phyloP scores from a whole-genome alignment of 2,113 vertebrate species.

The Calypte anna region DNA sequence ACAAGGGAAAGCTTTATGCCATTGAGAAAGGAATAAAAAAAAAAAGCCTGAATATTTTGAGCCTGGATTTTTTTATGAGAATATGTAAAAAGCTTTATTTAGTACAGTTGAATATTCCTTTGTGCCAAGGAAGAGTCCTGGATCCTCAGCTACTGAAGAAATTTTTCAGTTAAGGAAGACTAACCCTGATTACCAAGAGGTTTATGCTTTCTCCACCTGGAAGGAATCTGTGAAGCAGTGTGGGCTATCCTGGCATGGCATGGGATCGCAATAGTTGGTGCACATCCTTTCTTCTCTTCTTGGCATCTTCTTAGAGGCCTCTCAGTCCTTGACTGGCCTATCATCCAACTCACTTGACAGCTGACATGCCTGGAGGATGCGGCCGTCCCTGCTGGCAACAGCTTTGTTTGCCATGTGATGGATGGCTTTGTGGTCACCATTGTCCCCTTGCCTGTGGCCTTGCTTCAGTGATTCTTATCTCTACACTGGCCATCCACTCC shows the following conservation, averaged over 20 bases:
- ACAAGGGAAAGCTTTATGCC: neutral
- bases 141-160: neutral
- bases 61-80: neutral
- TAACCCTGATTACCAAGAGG: neutral
- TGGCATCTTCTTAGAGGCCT: constrained; percentile 41
- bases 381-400: constrained; percentile 77
- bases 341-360: constrained; percentile 55
- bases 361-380: constrained; percentile 77
- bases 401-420: constrained; percentile 85
- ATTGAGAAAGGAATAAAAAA: neutral
- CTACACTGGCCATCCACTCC: constrained; percentile 45
- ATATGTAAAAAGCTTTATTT: neutral
- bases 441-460: constrained; percentile 72
- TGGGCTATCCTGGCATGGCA: neutral
- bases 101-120: neutral
- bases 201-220: neutral
- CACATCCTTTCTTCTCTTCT: constrained; percentile 5
- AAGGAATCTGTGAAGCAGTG: neutral
- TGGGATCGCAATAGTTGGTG: rapidly evolving
- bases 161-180: neutral
- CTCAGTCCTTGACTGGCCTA: neutral
- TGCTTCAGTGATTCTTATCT: constrained; percentile 81
- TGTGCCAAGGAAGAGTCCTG: neutral
- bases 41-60: neutral
- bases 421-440: constrained; percentile 79